A percentile compares a stretch with the other conserved stretches of the same genome.
phyloP scores from a whole-genome alignment of 2,888 invertebrate species.

The Hydropsyche betteni region DNA sequence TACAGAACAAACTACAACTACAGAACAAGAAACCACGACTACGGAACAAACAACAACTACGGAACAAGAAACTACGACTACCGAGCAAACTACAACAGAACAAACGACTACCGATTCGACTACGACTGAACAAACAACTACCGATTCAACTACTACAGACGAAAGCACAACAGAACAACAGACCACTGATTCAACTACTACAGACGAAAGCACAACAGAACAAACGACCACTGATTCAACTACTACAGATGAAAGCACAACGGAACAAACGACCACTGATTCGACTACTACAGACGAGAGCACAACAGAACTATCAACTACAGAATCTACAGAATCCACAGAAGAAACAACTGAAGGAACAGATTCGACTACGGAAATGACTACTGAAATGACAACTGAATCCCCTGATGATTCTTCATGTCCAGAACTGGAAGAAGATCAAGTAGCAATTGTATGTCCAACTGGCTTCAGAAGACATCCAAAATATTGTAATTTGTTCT shows the following conservation, averaged over 20 bases:
- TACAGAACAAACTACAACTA: constrained; percentile 48
- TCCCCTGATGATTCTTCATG: constrained; percentile 56
- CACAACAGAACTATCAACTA: constrained; percentile 37
- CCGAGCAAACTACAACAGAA: constrained; percentile 47
- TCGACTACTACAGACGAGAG: constrained; percentile 37
- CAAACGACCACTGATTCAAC: constrained; percentile 22
- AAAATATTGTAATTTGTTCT: constrained; percentile 83
- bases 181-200: constrained; percentile 47
- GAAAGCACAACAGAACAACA: constrained; percentile 53
- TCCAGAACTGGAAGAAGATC: constrained; percentile 72
- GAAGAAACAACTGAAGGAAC: constrained; percentile 52
- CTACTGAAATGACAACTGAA: constrained; percentile 53
- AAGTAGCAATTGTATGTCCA: constrained; percentile 79
- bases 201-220: constrained; percentile 28
- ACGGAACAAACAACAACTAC: constrained; percentile 48
- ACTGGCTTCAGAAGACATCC: constrained; percentile 86
- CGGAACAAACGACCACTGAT: constrained; percentile 7
- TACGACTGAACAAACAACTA: constrained; percentile 54
- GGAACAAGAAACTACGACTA: constrained; percentile 50
- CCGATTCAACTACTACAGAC: constrained; percentile 52
- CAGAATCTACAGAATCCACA: constrained; percentile 49
- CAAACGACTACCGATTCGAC: constrained; percentile 50
- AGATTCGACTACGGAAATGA: constrained; percentile 53
- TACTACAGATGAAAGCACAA: constrained; percentile 27
- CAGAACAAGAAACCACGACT: constrained; percentile 41